Percentiles rank a stretch among this genome's conserved stretches.
These are phyloP conservation scores for Eptesicus fuscus DNA, from an alignment of 2,113 vertebrate species.

Conservation along the genomic window DNA sequence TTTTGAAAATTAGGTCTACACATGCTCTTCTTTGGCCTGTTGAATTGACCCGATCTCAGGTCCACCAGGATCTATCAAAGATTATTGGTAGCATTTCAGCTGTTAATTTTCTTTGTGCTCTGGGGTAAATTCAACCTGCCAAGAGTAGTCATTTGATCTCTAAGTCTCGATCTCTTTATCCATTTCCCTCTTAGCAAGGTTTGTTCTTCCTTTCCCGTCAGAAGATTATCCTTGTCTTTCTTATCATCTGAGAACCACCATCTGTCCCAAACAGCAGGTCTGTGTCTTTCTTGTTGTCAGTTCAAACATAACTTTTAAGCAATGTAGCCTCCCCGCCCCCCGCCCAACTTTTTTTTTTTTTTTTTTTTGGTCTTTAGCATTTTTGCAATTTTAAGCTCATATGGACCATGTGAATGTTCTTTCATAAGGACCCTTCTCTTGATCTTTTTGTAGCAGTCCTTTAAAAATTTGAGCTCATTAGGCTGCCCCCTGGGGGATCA, in stretches of 20 bases:
- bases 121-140: neutral
- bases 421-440: constrained; percentile 1
- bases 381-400: neutral
- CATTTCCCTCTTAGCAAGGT: neutral
- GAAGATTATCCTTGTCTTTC: neutral
- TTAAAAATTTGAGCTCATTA: constrained; percentile 34
- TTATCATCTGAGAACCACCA: neutral
- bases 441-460: constrained; percentile 27
- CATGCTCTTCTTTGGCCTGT: neutral
- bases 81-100: neutral
- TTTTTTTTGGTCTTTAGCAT: neutral
- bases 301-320: constrained; percentile 31
- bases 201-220: neutral
- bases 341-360: neutral
- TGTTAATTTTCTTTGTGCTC: neutral
- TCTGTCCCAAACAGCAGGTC: neutral
- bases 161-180: neutral
- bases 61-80: neutral
- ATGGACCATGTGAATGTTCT: neutral
- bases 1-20: neutral
- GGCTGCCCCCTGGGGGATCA: neutral
- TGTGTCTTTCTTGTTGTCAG: neutral
- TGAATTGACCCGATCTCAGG: neutral
- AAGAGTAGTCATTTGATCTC: neutral
- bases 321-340: too few species aligned